phyloP scores from a whole-genome alignment of 1,140 invertebrate genomes.

The Ceratina japonica region DNA sequence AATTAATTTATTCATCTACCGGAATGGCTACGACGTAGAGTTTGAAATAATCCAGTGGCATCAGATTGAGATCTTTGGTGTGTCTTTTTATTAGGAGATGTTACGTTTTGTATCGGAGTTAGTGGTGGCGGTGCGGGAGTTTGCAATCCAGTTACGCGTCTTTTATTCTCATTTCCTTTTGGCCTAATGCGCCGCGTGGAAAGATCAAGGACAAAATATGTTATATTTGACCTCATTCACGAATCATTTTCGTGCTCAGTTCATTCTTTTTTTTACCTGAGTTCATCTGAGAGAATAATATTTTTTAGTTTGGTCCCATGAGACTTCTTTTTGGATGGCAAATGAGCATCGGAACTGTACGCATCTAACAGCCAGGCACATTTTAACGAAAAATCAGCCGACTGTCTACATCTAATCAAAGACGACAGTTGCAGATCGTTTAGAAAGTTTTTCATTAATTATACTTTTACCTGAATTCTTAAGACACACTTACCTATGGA shows the following conservation, averaged over 20 bases:
- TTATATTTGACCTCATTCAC: neutral
- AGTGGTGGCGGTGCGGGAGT: constrained; percentile 71
- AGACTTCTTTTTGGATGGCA: constrained; percentile 89
- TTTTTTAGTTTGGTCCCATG: constrained; percentile 92
- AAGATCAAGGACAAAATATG: neutral
- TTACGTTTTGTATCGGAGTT: constrained; percentile 72
- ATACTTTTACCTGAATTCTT: neutral
- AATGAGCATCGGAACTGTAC: constrained; percentile 89
- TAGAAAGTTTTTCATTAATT: neutral
- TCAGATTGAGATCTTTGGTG: constrained; percentile 95
- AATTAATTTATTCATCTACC: constrained; percentile 63
- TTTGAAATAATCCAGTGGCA: constrained; percentile 86
- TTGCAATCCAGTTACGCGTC: constrained; percentile 72
- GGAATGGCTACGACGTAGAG: constrained; percentile 78
- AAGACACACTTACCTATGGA: constrained; percentile 85
- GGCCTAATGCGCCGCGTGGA: constrained; percentile 69
- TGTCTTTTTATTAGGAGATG: constrained; percentile 82
- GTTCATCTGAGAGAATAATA: constrained; percentile 92
- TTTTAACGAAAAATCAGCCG: constrained; percentile 96
- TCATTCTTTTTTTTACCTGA: constrained; percentile 80
- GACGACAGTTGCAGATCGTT: neutral
- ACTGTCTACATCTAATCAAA: constrained; percentile 91
- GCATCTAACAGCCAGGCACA: constrained; percentile 97
- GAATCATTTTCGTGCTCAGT: neutral
- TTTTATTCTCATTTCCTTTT: constrained; percentile 75